phyloP scores from a whole-genome alignment of 1,140 invertebrate genomes.

The Asobara japonica region DNA sequence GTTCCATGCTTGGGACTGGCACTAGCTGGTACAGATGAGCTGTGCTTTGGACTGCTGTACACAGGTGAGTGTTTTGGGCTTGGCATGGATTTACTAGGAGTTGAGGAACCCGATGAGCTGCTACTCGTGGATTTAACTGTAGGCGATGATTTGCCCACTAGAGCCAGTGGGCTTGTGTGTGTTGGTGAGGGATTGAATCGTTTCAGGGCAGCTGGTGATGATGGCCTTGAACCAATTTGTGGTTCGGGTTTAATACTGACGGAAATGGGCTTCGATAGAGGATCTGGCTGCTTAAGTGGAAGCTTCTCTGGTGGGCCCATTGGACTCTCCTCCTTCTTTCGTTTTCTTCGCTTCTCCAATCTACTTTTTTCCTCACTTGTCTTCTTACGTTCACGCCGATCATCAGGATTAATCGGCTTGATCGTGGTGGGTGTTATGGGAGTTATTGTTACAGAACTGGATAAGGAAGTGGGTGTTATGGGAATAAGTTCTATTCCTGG shows the following conservation, averaged over 20 bases:
- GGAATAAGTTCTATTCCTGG: slow-evolving; percentile 86
- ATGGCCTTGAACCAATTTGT: slow-evolving; percentile 67
- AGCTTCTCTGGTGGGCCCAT: slow-evolving; percentile 88
- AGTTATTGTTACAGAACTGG: slow-evolving; percentile 86
- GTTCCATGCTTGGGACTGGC: slow-evolving; percentile 76
- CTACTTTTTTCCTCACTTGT: slow-evolving; percentile 70
- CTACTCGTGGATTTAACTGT: slow-evolving; percentile 64
- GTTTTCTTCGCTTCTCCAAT: slow-evolving; percentile 81
- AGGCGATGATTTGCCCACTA: slow-evolving; percentile 70
- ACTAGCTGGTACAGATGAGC: slow-evolving; percentile 66
- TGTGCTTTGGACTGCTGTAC: slow-evolving; percentile 80
- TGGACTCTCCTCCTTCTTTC: slow-evolving; percentile 79
- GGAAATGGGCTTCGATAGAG: slow-evolving; percentile 77
- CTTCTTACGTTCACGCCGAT: slow-evolving; percentile 72
- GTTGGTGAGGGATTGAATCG: slow-evolving; percentile 80
- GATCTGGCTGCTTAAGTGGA: slow-evolving; percentile 74
- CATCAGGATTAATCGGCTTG: slow-evolving; percentile 68
- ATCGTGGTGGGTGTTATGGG: slow-evolving; percentile 73
- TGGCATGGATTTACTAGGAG: slow-evolving; percentile 69
- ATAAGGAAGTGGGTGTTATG: slow-evolving; percentile 73
- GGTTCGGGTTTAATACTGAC: slow-evolving; percentile 80
- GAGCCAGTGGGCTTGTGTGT: slow-evolving; percentile 70
- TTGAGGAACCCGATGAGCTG: slow-evolving; percentile 21
- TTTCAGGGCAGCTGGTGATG: slow-evolving; percentile 73
- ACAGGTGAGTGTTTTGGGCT: slow-evolving; percentile 81